These are phyloP conservation scores for Ochotona curzoniae DNA, from an alignment of 2,113 vertebrate species.

Conservation along the genomic window DNA sequence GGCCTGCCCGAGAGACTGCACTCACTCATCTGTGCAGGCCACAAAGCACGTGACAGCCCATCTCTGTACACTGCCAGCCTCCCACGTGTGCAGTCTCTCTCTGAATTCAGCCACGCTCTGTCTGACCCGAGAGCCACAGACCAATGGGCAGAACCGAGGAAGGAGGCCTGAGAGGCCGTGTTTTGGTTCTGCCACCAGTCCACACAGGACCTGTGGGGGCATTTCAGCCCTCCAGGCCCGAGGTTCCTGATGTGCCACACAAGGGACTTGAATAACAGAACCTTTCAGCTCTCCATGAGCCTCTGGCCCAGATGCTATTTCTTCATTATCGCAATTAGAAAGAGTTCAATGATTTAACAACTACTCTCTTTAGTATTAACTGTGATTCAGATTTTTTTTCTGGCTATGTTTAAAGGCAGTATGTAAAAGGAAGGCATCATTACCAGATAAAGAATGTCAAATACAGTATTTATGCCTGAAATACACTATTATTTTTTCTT, in stretches of 20 bases:
- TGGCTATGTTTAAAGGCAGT: slow-evolving; percentile 36
- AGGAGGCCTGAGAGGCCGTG: not conserved
- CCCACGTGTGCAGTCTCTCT: rapidly evolving
- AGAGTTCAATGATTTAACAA: slow-evolving; percentile 61
- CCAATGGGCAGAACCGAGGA: not conserved
- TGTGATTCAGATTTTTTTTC: slow-evolving; percentile 48
- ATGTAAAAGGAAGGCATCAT: slow-evolving; percentile 2
- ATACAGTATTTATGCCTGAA: not conserved
- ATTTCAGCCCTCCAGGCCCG: not conserved
- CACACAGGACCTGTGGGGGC: not conserved
- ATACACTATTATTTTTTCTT: not conserved
- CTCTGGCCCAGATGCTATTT: slow-evolving; percentile 67
- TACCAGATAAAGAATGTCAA: not conserved
- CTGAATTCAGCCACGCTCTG: not conserved
- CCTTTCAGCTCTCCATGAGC: not conserved
- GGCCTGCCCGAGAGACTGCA: not conserved
- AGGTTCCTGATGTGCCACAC: slow-evolving; percentile 29
- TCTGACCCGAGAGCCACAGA: not conserved
- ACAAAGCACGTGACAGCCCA: not conserved
- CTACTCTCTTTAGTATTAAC: slow-evolving; percentile 59
- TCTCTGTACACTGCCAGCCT: not conserved
- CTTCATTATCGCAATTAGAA: slow-evolving; percentile 67
- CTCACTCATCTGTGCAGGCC: not conserved
- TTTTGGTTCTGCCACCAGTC: not conserved
- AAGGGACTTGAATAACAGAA: not conserved